phyloP scores from a whole-genome alignment of 2,888 invertebrate genomes.

The Stratiomys singularior region DNA sequence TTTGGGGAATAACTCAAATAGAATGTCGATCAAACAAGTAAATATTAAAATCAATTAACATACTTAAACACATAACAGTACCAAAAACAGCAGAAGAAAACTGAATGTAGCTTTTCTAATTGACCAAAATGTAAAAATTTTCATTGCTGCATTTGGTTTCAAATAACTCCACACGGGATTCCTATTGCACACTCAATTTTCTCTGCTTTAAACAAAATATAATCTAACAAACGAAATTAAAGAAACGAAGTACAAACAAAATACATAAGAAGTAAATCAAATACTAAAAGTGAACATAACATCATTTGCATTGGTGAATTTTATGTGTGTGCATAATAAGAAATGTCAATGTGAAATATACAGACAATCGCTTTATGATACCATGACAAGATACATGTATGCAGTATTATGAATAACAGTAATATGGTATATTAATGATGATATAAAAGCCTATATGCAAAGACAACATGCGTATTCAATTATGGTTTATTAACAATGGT shows the following conservation, averaged over 20 bases:
- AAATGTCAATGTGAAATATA: conserved; percentile 30
- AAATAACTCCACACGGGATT: no score
- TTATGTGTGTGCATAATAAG: conserved; percentile 15
- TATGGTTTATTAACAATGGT: not conserved
- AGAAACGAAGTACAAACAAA: not conserved
- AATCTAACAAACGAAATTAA: not conserved
- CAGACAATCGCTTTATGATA: conserved; percentile 12
- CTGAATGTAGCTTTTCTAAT: no score
- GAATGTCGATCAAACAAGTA: no score
- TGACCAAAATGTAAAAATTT: no score
- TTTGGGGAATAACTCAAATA: no score
- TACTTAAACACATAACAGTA: no score
- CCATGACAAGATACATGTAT: conserved; percentile 23
- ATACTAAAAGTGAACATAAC: conserved; percentile 38
- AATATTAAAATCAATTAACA: no score
- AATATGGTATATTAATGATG: conserved; percentile 38
- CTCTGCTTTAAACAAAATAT: not conserved
- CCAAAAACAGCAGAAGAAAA: no score
- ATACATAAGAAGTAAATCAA: conserved; percentile 8
- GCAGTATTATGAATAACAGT: not conserved
- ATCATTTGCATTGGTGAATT: conserved; percentile 6
- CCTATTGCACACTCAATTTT: not conserved
- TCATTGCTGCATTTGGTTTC: no score
- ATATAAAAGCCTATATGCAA: conserved; percentile 28
- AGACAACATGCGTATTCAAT: conserved; percentile 34